Conservation (phyloP, 64 coral and sea anemone genomes). For the Astreopora myriophthalma region DNA sequence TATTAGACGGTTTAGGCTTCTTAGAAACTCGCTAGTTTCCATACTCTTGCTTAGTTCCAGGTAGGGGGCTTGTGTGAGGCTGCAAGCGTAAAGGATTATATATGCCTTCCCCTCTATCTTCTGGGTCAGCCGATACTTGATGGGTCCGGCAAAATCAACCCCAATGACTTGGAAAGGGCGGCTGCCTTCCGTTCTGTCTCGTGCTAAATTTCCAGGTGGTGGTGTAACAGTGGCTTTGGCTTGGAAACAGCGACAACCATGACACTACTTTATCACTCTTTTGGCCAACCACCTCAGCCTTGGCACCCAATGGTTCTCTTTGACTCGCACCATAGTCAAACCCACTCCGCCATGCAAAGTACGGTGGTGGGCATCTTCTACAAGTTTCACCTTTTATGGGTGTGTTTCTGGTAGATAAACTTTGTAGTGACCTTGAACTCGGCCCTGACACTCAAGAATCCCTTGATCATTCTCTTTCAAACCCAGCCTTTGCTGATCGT, state of each 20-base stretch:
- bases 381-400: neutral
- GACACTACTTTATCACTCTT: neutral
- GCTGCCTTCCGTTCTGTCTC: slow-evolving; percentile 11
- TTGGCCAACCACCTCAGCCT: slow-evolving; percentile 18
- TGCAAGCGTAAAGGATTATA: slow-evolving; percentile 20
- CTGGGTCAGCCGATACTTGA: slow-evolving; percentile 16
- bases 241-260: slow-evolving; percentile 30
- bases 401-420: slow-evolving; percentile 32
- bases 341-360: neutral
- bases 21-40: neutral
- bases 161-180: slow-evolving; percentile 50
- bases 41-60: neutral
- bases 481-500: too few species aligned
- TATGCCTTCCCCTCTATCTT: slow-evolving; percentile 55
- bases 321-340: slow-evolving; percentile 40
- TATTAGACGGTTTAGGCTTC: neutral
- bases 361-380: slow-evolving; percentile 6
- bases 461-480: neutral
- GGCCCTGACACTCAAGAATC: slow-evolving; percentile 22
- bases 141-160: slow-evolving; percentile 45
- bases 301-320: slow-evolving; percentile 57
- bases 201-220: slow-evolving; percentile 2
- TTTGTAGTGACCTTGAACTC: slow-evolving; percentile 8
- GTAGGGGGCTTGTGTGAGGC: neutral
- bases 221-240: slow-evolving; percentile 17